Evolutionary conservation across 2,888 invertebrate genomes (phyloP).

Genomic region (Trissolcus brochymenae): DNA sequence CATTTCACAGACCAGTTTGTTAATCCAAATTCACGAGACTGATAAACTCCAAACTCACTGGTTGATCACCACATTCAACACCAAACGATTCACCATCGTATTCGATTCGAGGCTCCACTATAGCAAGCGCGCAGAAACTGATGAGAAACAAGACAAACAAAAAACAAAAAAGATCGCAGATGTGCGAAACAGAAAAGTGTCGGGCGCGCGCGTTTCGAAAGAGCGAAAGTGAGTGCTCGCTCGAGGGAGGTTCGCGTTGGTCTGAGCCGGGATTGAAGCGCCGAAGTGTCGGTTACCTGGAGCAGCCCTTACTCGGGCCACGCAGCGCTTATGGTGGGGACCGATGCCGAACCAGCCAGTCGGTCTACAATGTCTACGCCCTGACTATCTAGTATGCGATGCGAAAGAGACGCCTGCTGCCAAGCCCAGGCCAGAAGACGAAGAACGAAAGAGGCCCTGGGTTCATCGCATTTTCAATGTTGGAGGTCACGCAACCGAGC

Average conservation of each 20-base stretch:
- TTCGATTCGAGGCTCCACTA: not conserved
- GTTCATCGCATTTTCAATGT: slow-evolving; percentile 88
- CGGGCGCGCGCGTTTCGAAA: slow-evolving; percentile 46
- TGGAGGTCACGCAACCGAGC: slow-evolving; percentile 87
- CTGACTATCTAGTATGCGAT: slow-evolving; percentile 79
- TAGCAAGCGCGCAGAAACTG: not conserved
- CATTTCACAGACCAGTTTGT: slow-evolving; percentile 73
- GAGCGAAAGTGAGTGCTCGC: slow-evolving; percentile 76
- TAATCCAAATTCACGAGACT: slow-evolving; percentile 3
- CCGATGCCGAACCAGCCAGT: slow-evolving; percentile 63
- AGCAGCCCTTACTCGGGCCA: slow-evolving; percentile 71
- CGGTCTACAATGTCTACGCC: slow-evolving; percentile 75
- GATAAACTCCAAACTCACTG: slow-evolving; percentile 3
- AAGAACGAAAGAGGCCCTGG: slow-evolving; percentile 78
- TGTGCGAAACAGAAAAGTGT: not conserved
- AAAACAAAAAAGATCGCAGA: not conserved
- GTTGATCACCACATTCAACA: slow-evolving; percentile 10
- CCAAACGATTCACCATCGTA: not conserved
- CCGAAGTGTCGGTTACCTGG: slow-evolving; percentile 73
- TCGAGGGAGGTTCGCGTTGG: slow-evolving; percentile 76
- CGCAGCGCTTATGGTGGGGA: slow-evolving; percentile 58
- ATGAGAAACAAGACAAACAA: not conserved
- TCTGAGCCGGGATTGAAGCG: slow-evolving; percentile 74
- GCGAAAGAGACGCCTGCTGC: slow-evolving; percentile 65
- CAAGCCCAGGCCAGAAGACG: slow-evolving; percentile 33